These are phyloP conservation scores for Tapera naevia DNA, from an alignment of 2,797 vertebrate species.

Conservation along the genomic window DNA sequence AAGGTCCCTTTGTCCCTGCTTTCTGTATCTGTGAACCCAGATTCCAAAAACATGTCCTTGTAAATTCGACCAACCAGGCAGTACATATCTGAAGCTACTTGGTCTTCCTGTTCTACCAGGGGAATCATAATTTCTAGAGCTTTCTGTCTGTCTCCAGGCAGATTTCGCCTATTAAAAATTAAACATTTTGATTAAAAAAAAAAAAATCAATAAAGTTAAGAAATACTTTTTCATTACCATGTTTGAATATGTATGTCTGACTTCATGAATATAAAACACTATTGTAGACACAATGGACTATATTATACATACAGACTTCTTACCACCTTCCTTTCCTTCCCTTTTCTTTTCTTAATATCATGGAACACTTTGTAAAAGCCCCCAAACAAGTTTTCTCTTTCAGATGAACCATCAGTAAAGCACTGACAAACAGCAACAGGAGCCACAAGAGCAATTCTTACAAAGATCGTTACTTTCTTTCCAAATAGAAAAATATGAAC, in stretches of 20 bases:
- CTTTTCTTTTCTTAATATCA: background rate
- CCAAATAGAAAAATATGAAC: background rate
- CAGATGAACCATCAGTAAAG: background rate
- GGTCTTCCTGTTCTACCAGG: conserved; percentile 88
- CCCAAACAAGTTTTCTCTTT: background rate
- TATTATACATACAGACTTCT: background rate
- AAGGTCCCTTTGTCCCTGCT: conserved; percentile 88
- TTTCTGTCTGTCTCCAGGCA: conserved; percentile 90
- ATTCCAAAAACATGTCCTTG: conserved; percentile 96
- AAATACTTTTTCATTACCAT: background rate
- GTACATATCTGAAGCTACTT: conserved; percentile 97
- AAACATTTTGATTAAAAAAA: background rate
- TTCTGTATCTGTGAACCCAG: conserved; percentile 87
- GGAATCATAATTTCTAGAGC: conserved; percentile 95
- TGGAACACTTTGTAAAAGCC: background rate
- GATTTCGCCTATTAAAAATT: conserved; percentile 84
- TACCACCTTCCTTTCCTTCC: fast-evolving
- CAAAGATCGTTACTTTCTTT: background rate
- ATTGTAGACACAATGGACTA: background rate
- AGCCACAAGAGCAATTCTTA: background rate
- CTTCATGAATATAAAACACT: background rate
- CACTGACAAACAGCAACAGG: background rate
- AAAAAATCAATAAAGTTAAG: background rate
- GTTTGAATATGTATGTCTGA: background rate
- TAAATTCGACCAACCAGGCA: conserved; percentile 96